Evolutionary conservation across 2,113 vertebrate species (phyloP).

Genomic region (Etia nguti): DNA sequence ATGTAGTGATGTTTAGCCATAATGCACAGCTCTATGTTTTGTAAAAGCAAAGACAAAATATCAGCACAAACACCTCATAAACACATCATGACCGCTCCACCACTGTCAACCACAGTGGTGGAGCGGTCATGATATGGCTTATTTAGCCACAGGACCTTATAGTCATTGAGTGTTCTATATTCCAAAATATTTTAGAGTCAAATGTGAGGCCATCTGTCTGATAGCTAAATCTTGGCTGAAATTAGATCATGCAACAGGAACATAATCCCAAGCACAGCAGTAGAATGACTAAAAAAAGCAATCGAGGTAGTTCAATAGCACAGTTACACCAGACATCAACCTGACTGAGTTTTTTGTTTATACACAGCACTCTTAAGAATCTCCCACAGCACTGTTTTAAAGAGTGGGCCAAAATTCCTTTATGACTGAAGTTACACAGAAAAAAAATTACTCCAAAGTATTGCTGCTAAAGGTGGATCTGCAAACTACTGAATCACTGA

Average conservation of each 20-base stretch:
- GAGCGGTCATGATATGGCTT: not conserved
- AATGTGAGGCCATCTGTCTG: not conserved
- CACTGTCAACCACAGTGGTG: not conserved
- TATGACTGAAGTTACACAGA: not conserved
- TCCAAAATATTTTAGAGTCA: not conserved
- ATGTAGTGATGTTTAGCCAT: not conserved
- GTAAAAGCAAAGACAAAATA: not conserved
- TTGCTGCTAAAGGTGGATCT: not conserved
- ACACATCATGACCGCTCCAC: no score
- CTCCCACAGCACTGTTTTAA: no score
- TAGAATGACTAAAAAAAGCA: not conserved
- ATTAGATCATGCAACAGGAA: not conserved
- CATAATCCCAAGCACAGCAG: not conserved
- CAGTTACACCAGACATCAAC: not conserved
- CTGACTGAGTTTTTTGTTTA: not conserved
- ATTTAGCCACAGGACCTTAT: not conserved
- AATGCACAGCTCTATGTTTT: not conserved
- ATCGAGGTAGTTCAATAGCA: not conserved
- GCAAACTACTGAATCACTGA: not conserved
- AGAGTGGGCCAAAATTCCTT: not conserved
- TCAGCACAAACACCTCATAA: not conserved
- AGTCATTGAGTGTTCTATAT: not conserved
- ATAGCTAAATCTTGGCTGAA: not conserved
- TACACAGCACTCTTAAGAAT: not conserved
- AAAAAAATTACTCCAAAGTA: not conserved